phyloP scores from a whole-genome alignment of 1,140 invertebrate species.

The Latrodectus geometricus region DNA sequence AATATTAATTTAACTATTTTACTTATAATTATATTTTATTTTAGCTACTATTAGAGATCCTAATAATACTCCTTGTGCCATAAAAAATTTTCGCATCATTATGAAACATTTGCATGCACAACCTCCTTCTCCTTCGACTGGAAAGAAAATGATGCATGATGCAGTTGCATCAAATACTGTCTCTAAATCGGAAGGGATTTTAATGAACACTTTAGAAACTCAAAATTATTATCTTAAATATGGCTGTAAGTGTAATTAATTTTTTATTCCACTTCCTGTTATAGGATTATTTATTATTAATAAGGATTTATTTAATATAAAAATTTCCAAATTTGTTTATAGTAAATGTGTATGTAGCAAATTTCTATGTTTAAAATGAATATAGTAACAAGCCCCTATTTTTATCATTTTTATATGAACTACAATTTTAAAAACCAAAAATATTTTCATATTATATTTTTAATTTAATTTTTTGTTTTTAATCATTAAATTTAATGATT shows the following conservation, averaged over 20 bases:
- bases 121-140: conserved; percentile 84
- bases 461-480: too few relatives aligned
- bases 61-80: conserved; percentile 77
- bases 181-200: conserved; percentile 74
- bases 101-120: conserved; percentile 84
- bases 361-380: too few relatives aligned
- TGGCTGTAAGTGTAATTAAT: conserved; percentile 33
- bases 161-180: conserved; percentile 81
- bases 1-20: neutral
- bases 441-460: too few relatives aligned
- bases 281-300: neutral
- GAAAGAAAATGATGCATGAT: conserved; percentile 87
- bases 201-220: conserved; percentile 56
- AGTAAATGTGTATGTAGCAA: too few relatives aligned
- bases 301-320: neutral
- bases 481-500: too few relatives aligned
- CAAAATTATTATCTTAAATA: conserved; percentile 60
- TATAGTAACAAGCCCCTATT: too few relatives aligned
- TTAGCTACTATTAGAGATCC: conserved; percentile 86
- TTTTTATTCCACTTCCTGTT: too few relatives aligned
- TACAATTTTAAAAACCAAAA: too few relatives aligned
- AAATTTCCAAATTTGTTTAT: neutral
- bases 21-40: conserved; percentile 61
- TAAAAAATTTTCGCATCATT: conserved; percentile 85
- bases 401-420: too few relatives aligned